A percentile compares a stretch with the other conserved stretches of the same genome.
Conservation (phyloP, 2,113 vertebrate genomes). For the Lycaon pictus region DNA sequence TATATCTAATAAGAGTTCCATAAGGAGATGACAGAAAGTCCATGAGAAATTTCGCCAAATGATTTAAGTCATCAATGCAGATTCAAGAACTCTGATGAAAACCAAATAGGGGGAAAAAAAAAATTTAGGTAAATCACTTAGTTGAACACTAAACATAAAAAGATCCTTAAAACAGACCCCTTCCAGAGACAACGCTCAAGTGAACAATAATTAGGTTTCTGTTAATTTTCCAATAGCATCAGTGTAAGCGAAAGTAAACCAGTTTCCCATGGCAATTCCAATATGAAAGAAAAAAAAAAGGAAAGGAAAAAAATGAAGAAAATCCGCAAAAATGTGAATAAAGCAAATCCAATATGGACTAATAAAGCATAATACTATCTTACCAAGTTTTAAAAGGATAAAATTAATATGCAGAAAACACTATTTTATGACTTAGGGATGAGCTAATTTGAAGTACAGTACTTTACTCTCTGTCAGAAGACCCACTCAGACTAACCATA, state of each 20-base stretch:
- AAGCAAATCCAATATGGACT: neutral
- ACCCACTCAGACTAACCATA: neutral
- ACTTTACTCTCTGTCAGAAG: neutral
- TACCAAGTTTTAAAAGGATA: neutral
- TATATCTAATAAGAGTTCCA: neutral
- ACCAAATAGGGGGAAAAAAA: neutral
- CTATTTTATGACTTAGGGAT: neutral
- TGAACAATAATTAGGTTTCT: neutral
- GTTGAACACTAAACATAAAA: neutral
- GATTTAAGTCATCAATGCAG: constrained; percentile 6
- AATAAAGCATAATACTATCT: neutral
- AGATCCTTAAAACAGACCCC: neutral
- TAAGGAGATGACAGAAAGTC: neutral
- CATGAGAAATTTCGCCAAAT: neutral
- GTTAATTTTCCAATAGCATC: neutral
- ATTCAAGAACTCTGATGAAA: neutral
- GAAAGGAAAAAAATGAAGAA: neutral
- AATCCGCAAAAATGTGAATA: neutral
- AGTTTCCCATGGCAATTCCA: neutral
- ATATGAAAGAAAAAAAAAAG: neutral
- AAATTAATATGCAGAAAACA: neutral
- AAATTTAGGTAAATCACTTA: neutral
- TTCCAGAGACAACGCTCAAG: neutral
- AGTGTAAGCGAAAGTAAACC: neutral
- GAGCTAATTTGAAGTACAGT: neutral